A percentile compares a stretch with the other conserved stretches of the same genome.
Conservation (phyloP, 2,797 vertebrate genomes). For the Liparis tanakae region DNA sequence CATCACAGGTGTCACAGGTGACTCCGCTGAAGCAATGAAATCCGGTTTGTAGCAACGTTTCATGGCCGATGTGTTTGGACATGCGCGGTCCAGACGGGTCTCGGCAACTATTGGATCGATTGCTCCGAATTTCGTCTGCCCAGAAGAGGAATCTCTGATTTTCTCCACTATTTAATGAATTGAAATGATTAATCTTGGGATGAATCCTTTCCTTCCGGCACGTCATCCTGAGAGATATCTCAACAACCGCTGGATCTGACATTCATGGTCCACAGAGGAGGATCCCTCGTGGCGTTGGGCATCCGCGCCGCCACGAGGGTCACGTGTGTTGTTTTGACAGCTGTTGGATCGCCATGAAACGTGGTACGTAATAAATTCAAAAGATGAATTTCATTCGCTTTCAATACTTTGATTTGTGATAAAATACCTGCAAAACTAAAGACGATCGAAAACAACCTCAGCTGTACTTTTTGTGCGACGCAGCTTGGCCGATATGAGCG, state of each 20-base stretch:
- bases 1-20: conserved; percentile 66
- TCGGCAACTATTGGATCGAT: not conserved
- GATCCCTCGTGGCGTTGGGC: not conserved
- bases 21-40: conserved; percentile 61
- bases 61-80: conserved; percentile 36
- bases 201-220: not conserved
- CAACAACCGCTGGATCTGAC: not conserved
- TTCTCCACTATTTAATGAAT: not conserved
- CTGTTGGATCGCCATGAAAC: not conserved
- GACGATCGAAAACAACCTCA: not conserved
- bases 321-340: not conserved
- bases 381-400: not conserved
- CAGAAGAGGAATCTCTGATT: not conserved
- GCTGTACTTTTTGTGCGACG: not conserved
- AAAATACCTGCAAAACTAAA: not conserved
- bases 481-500: not conserved
- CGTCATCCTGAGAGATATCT: not conserved
- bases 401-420: not conserved
- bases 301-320: not conserved
- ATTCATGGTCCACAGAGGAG: not conserved
- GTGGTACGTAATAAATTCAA: not conserved
- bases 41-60: conserved; percentile 62
- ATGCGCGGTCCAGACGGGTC: not conserved
- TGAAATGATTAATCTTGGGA: not conserved
- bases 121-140: not conserved